phyloP scores from a whole-genome alignment of 1,140 invertebrate genomes.

The Psilanteris sp. region DNA sequence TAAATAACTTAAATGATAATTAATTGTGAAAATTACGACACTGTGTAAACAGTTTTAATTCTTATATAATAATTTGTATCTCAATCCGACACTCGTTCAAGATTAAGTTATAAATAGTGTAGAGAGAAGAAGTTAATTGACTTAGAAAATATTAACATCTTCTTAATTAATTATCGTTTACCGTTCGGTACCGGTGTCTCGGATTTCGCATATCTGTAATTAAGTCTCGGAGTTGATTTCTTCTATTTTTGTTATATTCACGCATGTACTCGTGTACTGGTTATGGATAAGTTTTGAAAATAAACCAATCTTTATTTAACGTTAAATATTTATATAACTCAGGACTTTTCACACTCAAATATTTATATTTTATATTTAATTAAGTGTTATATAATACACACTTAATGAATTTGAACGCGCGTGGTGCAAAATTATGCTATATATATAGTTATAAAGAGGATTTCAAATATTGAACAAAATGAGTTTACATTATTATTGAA shows the following conservation, averaged over 20 bases:
- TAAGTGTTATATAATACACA: too few species aligned
- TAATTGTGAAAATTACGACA: conserved; percentile 39
- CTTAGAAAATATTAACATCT: conserved; percentile 36
- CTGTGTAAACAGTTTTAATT: conserved; percentile 38
- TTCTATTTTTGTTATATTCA: not conserved
- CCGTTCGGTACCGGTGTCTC: conserved; percentile 1
- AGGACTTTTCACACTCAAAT: too few species aligned
- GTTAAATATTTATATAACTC: conserved; percentile 6
- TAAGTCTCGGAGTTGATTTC: conserved; percentile 10
- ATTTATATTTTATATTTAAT: too few species aligned
- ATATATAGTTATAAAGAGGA: too few species aligned
- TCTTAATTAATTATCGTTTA: conserved; percentile 40
- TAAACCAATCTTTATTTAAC: not conserved
- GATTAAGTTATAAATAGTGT: conserved; percentile 40
- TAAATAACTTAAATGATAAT: conserved; percentile 11
- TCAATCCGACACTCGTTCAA: conserved; percentile 1
- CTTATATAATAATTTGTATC: conserved; percentile 30
- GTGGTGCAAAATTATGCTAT: too few species aligned
- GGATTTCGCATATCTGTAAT: conserved; percentile 10
- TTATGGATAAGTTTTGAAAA: not conserved
- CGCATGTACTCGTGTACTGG: conserved; percentile 1
- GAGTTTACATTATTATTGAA: too few species aligned
- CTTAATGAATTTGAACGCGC: too few species aligned
- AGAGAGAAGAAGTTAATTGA: conserved; percentile 24
- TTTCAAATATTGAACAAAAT: too few species aligned